Conservation (phyloP, 1,140 invertebrate species). For the Eumaeus atala region DNA sequence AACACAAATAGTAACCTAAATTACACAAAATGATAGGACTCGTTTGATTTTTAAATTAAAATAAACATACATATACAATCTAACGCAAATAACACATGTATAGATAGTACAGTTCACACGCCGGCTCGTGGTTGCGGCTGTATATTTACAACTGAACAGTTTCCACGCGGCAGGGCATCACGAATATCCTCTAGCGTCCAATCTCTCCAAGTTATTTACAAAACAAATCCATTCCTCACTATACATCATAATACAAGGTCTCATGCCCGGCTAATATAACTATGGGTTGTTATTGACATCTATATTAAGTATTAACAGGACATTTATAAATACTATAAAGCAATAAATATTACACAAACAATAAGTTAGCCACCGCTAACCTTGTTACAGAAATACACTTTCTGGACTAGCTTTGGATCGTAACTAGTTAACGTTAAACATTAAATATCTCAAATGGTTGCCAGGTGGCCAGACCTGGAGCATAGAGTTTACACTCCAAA, state of each 20-base stretch:
- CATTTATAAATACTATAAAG: conserved; percentile 7
- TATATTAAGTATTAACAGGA: conserved; percentile 13
- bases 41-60: no score
- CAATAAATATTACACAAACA: conserved; percentile 19
- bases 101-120: background rate
- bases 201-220: conserved; percentile 7
- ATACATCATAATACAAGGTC: conserved; percentile 12
- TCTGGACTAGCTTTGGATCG: conserved; percentile 32
- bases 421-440: conserved; percentile 8
- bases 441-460: conserved; percentile 4
- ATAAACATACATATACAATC: no score
- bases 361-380: conserved; percentile 11
- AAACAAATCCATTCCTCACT: background rate
- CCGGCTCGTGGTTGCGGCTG: background rate
- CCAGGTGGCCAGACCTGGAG: background rate
- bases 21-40: no score
- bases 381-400: conserved; percentile 27
- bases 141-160: conserved; percentile 7
- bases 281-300: background rate
- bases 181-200: background rate
- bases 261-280: background rate
- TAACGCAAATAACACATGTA: no score
- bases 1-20: no score
- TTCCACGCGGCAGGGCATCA: background rate
- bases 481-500: background rate